Conservation (phyloP, 2,113 vertebrate species). For the Tursiops truncatus region DNA sequence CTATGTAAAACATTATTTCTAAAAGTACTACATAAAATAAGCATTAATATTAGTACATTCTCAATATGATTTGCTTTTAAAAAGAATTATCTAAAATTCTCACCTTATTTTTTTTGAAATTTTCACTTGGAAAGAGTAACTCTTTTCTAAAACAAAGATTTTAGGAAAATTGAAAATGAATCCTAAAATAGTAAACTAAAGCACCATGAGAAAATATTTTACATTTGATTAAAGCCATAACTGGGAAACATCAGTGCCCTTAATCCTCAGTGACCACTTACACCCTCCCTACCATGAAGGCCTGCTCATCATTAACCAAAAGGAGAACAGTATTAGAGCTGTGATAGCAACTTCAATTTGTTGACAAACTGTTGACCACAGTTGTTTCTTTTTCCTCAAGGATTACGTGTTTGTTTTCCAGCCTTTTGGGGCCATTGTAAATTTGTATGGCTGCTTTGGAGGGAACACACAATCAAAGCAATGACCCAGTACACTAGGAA, state of each 20-base stretch:
- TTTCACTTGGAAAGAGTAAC: slow-evolving; percentile 15
- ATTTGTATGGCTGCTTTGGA: background rate
- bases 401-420: background rate
- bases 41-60: background rate
- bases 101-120: background rate
- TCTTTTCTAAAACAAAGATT: slow-evolving; percentile 27
- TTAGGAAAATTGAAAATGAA: slow-evolving; percentile 38
- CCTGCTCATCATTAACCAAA: background rate
- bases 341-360: background rate
- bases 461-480: background rate
- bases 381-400: background rate
- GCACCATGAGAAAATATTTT: background rate
- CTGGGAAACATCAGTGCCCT: background rate
- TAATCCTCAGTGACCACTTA: background rate
- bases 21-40: background rate
- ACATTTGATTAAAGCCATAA: slow-evolving; percentile 9
- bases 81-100: slow-evolving; percentile 28
- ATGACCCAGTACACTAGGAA: background rate
- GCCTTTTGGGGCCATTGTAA: background rate
- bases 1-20: background rate
- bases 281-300: background rate
- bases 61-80: background rate
- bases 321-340: background rate
- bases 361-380: background rate
- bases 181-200: background rate